Percentiles rank a stretch among this genome's conserved stretches.
These are phyloP conservation scores for Cheilosia soror DNA, from an alignment of 2,888 invertebrate species.

Conservation along the genomic window DNA sequence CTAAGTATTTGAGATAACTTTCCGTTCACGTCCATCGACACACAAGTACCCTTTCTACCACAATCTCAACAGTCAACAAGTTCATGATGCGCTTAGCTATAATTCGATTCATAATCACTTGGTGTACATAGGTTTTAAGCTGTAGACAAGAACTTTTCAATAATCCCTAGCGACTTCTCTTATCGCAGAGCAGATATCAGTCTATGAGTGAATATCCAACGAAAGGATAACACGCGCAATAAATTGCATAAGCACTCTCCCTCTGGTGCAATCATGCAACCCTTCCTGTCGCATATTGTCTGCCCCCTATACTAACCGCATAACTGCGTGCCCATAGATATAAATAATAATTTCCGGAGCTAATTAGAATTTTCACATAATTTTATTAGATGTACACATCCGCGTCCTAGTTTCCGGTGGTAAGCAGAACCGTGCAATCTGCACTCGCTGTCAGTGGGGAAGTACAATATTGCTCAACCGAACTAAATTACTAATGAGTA, in stretches of 20 bases:
- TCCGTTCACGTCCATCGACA: too few relatives aligned
- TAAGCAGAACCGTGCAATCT: neutral
- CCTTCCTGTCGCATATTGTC: neutral
- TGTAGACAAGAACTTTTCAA: constrained; percentile 23
- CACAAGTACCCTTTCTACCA: neutral
- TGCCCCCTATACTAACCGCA: neutral
- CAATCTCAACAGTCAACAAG: constrained; percentile 1
- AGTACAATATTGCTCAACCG: neutral
- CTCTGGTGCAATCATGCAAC: constrained; percentile 25
- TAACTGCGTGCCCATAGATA: constrained; percentile 36
- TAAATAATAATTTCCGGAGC: constrained; percentile 46
- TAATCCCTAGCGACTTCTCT: neutral
- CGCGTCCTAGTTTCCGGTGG: constrained; percentile 6
- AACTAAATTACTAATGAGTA: constrained; percentile 39
- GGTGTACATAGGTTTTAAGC: neutral
- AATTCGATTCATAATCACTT: constrained; percentile 31
- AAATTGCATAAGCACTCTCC: constrained; percentile 25
- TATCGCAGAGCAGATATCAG: too few relatives aligned
- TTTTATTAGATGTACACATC: constrained; percentile 2
- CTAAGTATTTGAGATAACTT: too few relatives aligned
- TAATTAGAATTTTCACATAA: constrained; percentile 45
- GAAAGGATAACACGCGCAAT: constrained; percentile 13
- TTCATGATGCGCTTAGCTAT: neutral
- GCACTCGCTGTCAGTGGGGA: neutral
- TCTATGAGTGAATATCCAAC: constrained; percentile 1